phyloP scores from a whole-genome alignment of 2,888 invertebrate species.

The Troides aeacus region DNA sequence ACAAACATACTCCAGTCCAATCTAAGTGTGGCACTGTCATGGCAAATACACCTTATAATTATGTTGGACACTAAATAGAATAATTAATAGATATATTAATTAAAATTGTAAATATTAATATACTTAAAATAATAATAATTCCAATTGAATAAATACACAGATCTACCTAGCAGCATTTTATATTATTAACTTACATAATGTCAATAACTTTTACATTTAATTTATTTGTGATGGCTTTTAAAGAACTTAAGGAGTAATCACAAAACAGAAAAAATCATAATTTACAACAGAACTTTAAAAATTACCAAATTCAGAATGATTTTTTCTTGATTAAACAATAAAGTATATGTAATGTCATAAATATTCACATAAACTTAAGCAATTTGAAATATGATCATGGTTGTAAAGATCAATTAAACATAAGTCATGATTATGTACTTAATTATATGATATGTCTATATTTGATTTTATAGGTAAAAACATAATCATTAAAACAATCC shows the following conservation, averaged over 20 bases:
- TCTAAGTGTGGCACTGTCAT: conserved; percentile 53
- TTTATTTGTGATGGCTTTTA: background rate
- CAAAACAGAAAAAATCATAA: background rate
- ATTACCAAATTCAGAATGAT: no score
- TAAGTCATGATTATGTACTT: background rate
- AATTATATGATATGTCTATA: background rate
- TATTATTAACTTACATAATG: background rate
- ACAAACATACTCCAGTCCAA: conserved; percentile 35
- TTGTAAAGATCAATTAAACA: no score
- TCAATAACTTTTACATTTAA: background rate
- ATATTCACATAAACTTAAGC: no score
- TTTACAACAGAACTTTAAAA: background rate
- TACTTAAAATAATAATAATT: conserved; percentile 8
- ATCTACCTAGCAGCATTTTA: background rate
- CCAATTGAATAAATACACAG: background rate
- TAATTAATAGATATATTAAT: background rate
- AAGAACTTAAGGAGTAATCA: background rate
- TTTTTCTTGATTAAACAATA: no score
- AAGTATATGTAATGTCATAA: no score
- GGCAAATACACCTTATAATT: conserved; percentile 38
- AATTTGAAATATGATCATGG: no score
- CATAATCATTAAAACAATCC: background rate
- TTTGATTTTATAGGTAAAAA: background rate
- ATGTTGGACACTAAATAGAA: conserved; percentile 20
- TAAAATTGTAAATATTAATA: no score